Evolutionary conservation across 2,888 invertebrate species (phyloP), one percentile per base, ranked within the genome.

Genomic region (Polietes domitor): DNA sequence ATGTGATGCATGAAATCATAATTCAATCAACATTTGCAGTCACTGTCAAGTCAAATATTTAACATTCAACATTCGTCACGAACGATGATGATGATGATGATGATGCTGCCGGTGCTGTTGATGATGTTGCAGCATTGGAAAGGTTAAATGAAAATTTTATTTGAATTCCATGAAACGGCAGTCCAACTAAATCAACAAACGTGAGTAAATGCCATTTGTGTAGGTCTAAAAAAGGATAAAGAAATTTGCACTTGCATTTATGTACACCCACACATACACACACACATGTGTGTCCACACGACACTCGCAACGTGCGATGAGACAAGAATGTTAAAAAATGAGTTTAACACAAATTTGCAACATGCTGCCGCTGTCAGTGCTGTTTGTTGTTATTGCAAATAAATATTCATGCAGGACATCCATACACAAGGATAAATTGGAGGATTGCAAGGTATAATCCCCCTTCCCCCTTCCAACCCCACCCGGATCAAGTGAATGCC

Each of bases 1-100:
- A 24, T 43, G 68, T 4, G 15, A 68, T n/a, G 41, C 17, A 41
- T 43, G 24, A 19, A 68, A 43, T 43, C 37, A 68, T 68, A 68
- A 68, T 68, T 68, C 68, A 68, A 68, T 68, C 68, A 68, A 21
- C 21, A 68, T 43, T 41, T 68, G 43, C 21, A 43, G 19, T 15
- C 68, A 43, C 21, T 68, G 68, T 68, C 68, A 68, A 24, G 43
- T 21, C 24, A 43, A 68, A 43, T 19, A 32, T 63, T 32, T 17
- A 50, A 17, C 32, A 32, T 32, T n/a, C 37, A 37, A 37, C 37
- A 37, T 26, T 28, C 32, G 61, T n/a, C 21, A 58, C 26, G 15
- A 26, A 24, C 24, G 58, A 58, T 10, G 58, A n/a, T n/a, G 37
- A 26, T 21, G 53, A n/a, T n/a, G n/a, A n/a, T n/a, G 53, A 21